Conservation (phyloP, 2,113 vertebrate genomes). For the Phocoena sinus region DNA sequence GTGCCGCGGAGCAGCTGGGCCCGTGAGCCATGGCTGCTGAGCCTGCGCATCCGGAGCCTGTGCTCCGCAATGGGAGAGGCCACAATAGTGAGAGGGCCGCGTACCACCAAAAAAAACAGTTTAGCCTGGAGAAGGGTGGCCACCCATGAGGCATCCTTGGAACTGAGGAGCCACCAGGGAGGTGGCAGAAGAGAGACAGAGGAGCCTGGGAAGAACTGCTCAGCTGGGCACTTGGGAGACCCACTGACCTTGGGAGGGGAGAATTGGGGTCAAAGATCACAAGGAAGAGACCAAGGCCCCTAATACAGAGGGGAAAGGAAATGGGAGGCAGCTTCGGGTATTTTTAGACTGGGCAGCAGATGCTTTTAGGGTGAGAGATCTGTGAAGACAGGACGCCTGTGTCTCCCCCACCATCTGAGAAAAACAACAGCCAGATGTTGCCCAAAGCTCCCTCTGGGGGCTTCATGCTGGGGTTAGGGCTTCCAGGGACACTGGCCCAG, state of each 20-base stretch:
- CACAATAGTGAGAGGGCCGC: too few relatives aligned
- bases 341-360: constrained; percentile 56
- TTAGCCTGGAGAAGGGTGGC: background rate
- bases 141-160: background rate
- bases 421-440: constrained; percentile 26
- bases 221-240: background rate
- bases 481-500: background rate
- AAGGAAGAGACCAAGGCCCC: background rate
- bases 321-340: background rate
- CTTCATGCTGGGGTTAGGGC: background rate
- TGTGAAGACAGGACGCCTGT: background rate
- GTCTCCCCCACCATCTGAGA: background rate
- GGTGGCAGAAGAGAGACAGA: background rate
- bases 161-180: background rate
- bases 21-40: too few relatives aligned
- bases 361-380: constrained; percentile 43
- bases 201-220: background rate
- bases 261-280: background rate
- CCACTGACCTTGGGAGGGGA: background rate
- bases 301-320: background rate
- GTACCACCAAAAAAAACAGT: too few relatives aligned
- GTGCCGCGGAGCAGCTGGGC: too few relatives aligned
- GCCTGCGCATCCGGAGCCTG: too few relatives aligned
- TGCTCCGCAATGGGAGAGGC: too few relatives aligned
- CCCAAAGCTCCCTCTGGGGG: background rate